These are phyloP conservation scores for Kuschelorhynchus macadamiae DNA, from an alignment of 2,888 invertebrate genomes.

Conservation along the genomic window DNA sequence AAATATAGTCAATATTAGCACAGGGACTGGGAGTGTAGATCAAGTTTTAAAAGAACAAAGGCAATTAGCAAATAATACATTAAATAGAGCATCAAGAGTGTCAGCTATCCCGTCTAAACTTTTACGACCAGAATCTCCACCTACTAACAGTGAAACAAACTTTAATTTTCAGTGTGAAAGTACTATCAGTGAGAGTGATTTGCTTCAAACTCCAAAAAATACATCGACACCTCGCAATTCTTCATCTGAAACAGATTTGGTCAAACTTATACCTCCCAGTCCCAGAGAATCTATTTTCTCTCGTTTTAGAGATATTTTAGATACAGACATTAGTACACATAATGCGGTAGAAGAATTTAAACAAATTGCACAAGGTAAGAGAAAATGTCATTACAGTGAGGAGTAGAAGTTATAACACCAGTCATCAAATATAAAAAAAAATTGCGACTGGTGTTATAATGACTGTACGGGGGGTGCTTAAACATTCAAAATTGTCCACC, in stretches of 20 bases:
- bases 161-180: slow-evolving; percentile 53
- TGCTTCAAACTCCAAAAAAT: slow-evolving; percentile 54
- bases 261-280: not conserved
- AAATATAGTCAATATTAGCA: slow-evolving; percentile 23
- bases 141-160: slow-evolving; percentile 42
- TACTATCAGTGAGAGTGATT: slow-evolving; percentile 63
- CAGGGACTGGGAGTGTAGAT: slow-evolving; percentile 11
- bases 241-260: slow-evolving; percentile 20
- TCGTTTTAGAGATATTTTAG: slow-evolving; percentile 56
- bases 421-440: too few relatives aligned
- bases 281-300: slow-evolving; percentile 54
- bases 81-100: slow-evolving; percentile 55
- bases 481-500: too few relatives aligned
- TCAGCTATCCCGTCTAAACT: slow-evolving; percentile 59
- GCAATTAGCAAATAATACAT: slow-evolving; percentile 54
- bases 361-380: slow-evolving; percentile 45
- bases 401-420: too few relatives aligned
- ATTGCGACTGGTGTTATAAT: too few relatives aligned
- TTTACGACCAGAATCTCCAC: slow-evolving; percentile 53
- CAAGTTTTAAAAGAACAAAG: slow-evolving; percentile 52
- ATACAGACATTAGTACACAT: slow-evolving; percentile 57
- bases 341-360: slow-evolving; percentile 57
- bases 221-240: slow-evolving; percentile 62
- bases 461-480: too few relatives aligned
- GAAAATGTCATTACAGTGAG: too few relatives aligned